phyloP scores from a whole-genome alignment of 2,888 invertebrate species.

The Anodontia alba region DNA sequence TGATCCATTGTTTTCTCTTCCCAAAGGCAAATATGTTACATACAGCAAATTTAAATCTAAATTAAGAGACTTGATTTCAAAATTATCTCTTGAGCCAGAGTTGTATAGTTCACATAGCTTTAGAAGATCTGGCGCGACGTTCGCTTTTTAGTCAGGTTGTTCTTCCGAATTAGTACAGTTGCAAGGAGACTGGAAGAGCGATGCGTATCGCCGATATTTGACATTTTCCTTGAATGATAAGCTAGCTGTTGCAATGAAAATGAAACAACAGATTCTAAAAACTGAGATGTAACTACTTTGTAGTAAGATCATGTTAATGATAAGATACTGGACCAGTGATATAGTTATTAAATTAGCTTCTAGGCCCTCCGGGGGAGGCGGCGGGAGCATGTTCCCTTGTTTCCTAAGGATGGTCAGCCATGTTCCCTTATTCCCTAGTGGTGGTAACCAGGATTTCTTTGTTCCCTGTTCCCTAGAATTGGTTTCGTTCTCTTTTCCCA shows the following conservation, averaged over 20 bases:
- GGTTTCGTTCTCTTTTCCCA: no score
- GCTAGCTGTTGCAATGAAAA: conserved; percentile 11
- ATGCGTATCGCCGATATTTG: conserved; percentile 21
- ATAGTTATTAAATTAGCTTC: no score
- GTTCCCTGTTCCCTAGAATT: no score
- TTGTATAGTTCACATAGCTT: conserved; percentile 18
- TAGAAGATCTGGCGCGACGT: conserved; percentile 16
- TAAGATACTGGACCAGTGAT: no score
- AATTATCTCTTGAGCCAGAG: background rate
- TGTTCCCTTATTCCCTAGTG: no score
- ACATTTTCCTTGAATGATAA: conserved; percentile 14
- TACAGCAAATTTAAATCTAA: conserved; percentile 18
- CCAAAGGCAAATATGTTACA: background rate
- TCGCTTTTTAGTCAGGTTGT: background rate
- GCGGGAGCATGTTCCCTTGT: no score
- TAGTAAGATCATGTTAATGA: no score
- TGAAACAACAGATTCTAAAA: no score
- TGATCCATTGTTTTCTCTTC: conserved; percentile 15
- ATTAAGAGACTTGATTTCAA: background rate
- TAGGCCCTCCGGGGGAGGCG: no score
- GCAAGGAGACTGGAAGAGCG: conserved; percentile 23
- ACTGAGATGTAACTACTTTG: no score
- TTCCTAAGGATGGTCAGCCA: no score
- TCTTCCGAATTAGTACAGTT: conserved; percentile 24
- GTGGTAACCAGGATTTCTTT: no score